Conservation (phyloP, 2,797 vertebrate species). For the Denticeps clupeoides region DNA sequence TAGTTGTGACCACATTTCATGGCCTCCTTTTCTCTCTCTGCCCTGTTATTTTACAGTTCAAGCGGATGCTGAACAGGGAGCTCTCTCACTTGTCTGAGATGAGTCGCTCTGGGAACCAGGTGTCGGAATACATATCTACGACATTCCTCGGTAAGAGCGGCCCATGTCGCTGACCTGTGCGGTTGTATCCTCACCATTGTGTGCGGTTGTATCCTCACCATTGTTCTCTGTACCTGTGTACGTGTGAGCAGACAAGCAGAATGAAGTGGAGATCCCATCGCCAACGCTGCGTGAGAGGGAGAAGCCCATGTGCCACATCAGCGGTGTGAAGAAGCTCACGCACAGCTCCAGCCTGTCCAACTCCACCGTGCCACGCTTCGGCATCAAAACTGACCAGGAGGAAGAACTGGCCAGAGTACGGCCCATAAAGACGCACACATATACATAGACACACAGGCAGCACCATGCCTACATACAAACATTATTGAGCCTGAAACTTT, state of each 20-base stretch:
- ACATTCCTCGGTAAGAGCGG: constrained; percentile 80
- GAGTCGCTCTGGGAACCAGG: constrained; percentile 93
- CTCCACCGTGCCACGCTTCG: constrained; percentile 71
- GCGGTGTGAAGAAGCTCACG: constrained; percentile 75
- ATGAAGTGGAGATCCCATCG: constrained; percentile 85
- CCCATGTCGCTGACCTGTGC: not conserved
- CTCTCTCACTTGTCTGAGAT: constrained; percentile 89
- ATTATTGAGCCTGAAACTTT: too few species aligned
- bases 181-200: not conserved
- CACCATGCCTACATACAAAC: too few species aligned
- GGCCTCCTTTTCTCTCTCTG: too few species aligned
- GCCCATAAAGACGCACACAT: not conserved
- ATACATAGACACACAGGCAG: not conserved
- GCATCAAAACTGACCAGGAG: constrained; percentile 82
- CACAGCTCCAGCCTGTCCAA: constrained; percentile 72
- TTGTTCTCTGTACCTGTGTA: not conserved
- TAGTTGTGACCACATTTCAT: too few species aligned
- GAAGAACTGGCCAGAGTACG: constrained; percentile 73
- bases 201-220: not conserved
- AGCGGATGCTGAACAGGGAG: constrained; percentile 91
- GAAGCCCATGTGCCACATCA: constrained; percentile 88
- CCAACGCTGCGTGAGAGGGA: constrained; percentile 75
- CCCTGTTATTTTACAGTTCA: too few species aligned
- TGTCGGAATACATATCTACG: constrained; percentile 91
- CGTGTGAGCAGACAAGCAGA: constrained; percentile 73